These are phyloP conservation scores for Mobula birostris DNA, from an alignment of 2,113 vertebrate genomes.

Conservation along the genomic window DNA sequence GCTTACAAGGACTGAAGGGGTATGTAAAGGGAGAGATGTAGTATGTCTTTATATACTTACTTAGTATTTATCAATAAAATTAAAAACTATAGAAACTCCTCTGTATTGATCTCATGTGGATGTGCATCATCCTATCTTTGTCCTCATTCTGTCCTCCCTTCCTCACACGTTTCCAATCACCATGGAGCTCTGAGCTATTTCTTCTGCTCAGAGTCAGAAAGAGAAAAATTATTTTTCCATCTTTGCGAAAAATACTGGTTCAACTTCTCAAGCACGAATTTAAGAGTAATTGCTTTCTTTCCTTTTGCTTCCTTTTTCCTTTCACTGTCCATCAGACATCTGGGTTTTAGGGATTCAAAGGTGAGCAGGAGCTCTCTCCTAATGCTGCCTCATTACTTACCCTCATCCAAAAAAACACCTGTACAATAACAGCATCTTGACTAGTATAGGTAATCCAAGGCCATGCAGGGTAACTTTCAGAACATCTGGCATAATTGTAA, in stretches of 20 bases:
- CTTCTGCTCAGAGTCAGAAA: neutral
- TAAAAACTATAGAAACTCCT: no score
- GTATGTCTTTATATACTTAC: no score
- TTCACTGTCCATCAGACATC: neutral
- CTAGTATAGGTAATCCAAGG: neutral
- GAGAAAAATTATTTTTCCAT: neutral
- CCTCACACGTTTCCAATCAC: neutral
- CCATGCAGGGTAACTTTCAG: no score
- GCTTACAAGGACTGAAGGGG: neutral
- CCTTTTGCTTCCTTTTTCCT: neutral
- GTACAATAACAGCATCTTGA: neutral
- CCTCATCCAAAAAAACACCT: neutral
- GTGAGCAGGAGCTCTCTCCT: neutral
- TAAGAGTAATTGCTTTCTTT: neutral
- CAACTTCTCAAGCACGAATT: neutral
- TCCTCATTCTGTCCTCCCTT: neutral
- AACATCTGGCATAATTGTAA: neutral
- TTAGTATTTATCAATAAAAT: no score
- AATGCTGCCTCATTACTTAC: neutral
- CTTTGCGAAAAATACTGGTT: neutral
- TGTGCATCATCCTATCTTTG: no score
- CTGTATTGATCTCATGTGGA: no score
- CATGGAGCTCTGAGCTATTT: neutral
- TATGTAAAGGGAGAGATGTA: no score
- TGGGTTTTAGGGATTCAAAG: neutral